Base-by-base conservation (phyloP, 1,140 invertebrate species). In the Heliconius hewitsoni region DNA sequence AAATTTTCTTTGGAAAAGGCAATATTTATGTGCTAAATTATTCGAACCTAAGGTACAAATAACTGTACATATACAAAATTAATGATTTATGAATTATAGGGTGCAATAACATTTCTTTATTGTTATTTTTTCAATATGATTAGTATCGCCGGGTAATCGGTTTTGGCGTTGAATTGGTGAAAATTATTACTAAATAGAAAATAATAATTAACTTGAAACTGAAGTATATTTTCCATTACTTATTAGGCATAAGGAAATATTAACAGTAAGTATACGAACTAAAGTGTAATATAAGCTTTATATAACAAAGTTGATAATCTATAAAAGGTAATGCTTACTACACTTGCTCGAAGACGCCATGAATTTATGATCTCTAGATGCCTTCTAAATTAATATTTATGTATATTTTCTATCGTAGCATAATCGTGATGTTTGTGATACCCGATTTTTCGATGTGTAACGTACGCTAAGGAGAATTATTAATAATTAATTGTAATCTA, bases 321-420 rank as follows among this genome's bases (percentile, higher is more conserved):
- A 66, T 23, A 57, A 66, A 66, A 27, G 27, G 50, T 19, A 72
- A 27, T 39, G 71, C 71, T 42, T 72, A 71, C 30, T 42, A 55
- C 42, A 79, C 71, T 80, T 76, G 75, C 57, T 77, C 74, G 79
- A 74, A 39, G 79, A 78, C 76, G 76, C 75, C 76, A 80, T 80
- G 82, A 84, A 75, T 82, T 79, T 79, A 79, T 91, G 91, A 92
- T 92, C 91, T 92, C 91, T 87, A 81, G 82, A 87, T 87, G 88
- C 89, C 88, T 91, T 91, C 87, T 90, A 88, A 85, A 82, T 86
- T 83, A 85, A 71, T 81, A 77, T 78, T 81, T 82, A 81, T 78
- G 77, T 83, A 72, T 82, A 77, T 79, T 81, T 76, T 77, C 75
- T 80, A 83, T 60, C 71, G 50, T 81, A 86, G 80, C 78, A 81